A percentile compares a stretch with the other conserved stretches of the same genome.
Evolutionary conservation across 1,140 invertebrate genomes (phyloP).

Genomic region (Sipha flava): DNA sequence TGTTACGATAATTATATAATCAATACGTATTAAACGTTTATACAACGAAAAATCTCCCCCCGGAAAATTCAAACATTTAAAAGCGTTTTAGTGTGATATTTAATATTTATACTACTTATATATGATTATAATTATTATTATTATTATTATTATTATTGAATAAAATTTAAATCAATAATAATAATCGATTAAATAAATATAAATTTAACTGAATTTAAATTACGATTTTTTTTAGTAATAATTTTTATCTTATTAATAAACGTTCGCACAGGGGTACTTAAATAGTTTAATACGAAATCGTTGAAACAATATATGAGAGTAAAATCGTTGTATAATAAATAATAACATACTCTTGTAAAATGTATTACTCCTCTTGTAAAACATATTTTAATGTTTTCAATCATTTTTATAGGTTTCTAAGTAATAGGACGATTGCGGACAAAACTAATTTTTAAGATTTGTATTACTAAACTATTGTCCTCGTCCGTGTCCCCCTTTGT

Average conservation of each 20-base stretch:
- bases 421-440: background rate
- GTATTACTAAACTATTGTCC: no score
- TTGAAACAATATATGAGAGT: background rate
- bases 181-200: no score
- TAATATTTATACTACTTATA: no score
- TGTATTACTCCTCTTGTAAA: background rate
- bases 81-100: background rate
- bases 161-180: background rate
- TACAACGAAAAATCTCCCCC: background rate
- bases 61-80: background rate
- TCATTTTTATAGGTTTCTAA: background rate
- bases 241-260: background rate
- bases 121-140: no score
- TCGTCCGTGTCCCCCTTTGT: background rate
- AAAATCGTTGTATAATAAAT: background rate
- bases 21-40: background rate
- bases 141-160: background rate
- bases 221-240: background rate
- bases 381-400: background rate
- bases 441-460: background rate
- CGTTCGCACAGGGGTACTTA: background rate
- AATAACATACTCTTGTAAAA: background rate
- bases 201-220: background rate
- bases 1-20: background rate
- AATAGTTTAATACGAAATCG: background rate